phyloP scores from a whole-genome alignment of 2,888 invertebrate species.

The Glaucopsyche alexis region DNA sequence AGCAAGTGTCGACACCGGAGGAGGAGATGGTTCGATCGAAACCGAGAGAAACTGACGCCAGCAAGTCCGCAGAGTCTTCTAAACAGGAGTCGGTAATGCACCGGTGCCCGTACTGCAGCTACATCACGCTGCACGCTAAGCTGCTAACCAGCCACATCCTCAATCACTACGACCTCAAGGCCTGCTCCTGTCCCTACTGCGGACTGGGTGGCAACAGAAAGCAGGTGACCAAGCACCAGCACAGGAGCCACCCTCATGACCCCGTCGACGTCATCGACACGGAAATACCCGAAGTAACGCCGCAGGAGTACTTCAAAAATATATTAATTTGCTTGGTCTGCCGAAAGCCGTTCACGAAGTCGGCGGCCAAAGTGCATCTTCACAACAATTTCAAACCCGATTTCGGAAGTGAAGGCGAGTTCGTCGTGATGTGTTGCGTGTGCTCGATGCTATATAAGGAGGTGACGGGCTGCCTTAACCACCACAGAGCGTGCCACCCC shows the following conservation, averaged over 20 bases:
- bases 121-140: constrained; percentile 40
- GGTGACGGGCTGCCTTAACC: constrained; percentile 53
- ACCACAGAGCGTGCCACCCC: constrained; percentile 55
- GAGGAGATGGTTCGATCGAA: constrained; percentile 33
- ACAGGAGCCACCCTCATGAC: constrained; percentile 49
- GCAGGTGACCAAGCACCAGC: constrained; percentile 54
- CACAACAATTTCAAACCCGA: constrained; percentile 49
- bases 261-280: constrained; percentile 39
- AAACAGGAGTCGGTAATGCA: constrained; percentile 33
- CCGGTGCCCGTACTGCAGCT: constrained; percentile 57
- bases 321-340: constrained; percentile 56
- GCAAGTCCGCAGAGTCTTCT: constrained; percentile 29
- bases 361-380: constrained; percentile 45
- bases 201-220: constrained; percentile 48
- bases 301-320: constrained; percentile 36
- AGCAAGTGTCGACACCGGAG: constrained; percentile 54
- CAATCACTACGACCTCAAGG: constrained; percentile 69
- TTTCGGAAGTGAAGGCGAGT: constrained; percentile 55
- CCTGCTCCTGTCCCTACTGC: constrained; percentile 68
- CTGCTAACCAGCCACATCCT: constrained; percentile 64
- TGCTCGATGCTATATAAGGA: constrained; percentile 58
- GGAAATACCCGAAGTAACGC: constrained; percentile 44
- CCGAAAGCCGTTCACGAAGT: constrained; percentile 47
- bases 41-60: constrained; percentile 27
- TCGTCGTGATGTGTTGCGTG: constrained; percentile 68